Evolutionary conservation across 2,888 invertebrate genomes (phyloP).

Genomic region (Sinohyriopsis cumingii): DNA sequence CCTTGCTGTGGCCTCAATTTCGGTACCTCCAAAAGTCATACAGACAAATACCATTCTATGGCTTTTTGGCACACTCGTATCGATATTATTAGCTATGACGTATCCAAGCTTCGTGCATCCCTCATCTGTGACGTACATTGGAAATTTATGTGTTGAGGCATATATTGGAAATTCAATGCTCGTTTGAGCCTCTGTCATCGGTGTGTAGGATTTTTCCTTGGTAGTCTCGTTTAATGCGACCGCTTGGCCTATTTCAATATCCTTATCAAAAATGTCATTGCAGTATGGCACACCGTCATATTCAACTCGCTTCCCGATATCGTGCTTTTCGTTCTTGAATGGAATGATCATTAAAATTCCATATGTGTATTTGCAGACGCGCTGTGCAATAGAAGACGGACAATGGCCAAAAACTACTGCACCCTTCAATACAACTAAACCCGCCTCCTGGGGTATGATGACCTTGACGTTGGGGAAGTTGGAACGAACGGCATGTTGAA

Average conservation of each 20-base stretch:
- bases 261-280: conserved; percentile 8
- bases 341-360: neutral
- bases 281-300: neutral
- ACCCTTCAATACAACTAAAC: conserved; percentile 21
- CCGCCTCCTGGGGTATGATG: conserved; percentile 17
- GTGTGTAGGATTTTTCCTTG: conserved; percentile 14
- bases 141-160: conserved; percentile 8
- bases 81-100: conserved; percentile 17
- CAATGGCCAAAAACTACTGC: conserved; percentile 19
- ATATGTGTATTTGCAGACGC: conserved; percentile 20
- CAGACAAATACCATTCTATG: too few relatives aligned
- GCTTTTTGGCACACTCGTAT: neutral
- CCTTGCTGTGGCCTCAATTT: too few relatives aligned
- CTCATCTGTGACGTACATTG: conserved; percentile 20
- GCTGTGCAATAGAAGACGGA: conserved; percentile 3
- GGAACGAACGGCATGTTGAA: conserved; percentile 14
- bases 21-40: too few relatives aligned
- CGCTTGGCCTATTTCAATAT: conserved; percentile 9
- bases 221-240: conserved; percentile 7
- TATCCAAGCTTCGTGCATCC: conserved; percentile 18
- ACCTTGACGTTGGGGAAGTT: conserved; percentile 10
- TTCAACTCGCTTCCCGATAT: neutral
- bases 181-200: conserved; percentile 12
- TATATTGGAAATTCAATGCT: conserved; percentile 16
- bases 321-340: conserved; percentile 10